Conservation (phyloP, 2,797 vertebrate species). For the Tokudaia muenninki region DNA sequence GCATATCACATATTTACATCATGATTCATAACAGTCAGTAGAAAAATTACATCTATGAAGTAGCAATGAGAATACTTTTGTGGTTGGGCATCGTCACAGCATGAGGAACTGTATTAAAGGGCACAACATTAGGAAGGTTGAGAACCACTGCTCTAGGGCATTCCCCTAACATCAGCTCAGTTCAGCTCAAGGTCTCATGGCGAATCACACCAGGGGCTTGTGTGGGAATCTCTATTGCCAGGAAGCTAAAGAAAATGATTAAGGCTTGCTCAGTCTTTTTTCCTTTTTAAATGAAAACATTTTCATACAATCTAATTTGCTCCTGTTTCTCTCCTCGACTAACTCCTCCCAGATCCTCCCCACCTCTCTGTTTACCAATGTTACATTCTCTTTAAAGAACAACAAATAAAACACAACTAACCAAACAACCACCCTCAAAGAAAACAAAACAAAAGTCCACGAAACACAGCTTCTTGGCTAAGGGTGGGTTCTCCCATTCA, state of each 20-base stretch:
- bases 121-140: not conserved
- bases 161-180: not conserved
- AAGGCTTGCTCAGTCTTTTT: not conserved
- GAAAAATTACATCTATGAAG: not conserved
- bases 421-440: not conserved
- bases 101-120: not conserved
- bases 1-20: not conserved
- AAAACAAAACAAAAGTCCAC: not conserved
- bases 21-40: not conserved
- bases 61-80: not conserved
- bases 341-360: not conserved
- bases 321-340: not conserved
- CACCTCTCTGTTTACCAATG: not conserved
- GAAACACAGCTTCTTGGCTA: not conserved
- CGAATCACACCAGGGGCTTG: not conserved
- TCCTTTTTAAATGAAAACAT: not conserved
- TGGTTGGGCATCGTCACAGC: not conserved
- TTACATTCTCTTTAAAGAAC: not conserved
- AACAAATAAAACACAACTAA: not conserved
- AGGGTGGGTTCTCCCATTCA: not conserved
- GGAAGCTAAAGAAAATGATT: not conserved
- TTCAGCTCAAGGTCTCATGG: not conserved
- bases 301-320: not conserved
- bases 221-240: not conserved
- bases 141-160: not conserved